Percentiles rank a stretch among this genome's conserved stretches.
phyloP scores from a whole-genome alignment of 2,113 vertebrate species.

The Plotosus lineatus region DNA sequence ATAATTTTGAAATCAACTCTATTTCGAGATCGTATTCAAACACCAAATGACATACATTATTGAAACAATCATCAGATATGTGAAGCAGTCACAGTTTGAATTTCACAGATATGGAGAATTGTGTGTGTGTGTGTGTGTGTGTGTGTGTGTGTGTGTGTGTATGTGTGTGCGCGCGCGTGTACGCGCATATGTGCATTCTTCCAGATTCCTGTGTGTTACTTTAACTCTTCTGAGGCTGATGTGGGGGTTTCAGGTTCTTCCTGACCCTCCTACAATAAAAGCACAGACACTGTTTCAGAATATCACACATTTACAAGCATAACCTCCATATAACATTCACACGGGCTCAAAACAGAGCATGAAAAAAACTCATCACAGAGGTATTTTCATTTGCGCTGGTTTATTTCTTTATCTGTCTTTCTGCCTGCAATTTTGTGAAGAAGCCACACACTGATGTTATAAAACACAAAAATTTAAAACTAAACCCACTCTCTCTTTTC shows the following conservation, averaged over 20 bases:
- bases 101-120: conserved; percentile 48
- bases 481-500: no score
- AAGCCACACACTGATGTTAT: no score
- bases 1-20: background rate
- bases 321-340: background rate
- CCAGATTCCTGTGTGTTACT: conserved; percentile 55
- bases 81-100: conserved; percentile 50
- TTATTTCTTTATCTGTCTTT: no score
- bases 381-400: no score
- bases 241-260: conserved; percentile 65
- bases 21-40: no score
- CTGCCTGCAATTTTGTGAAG: no score
- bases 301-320: background rate
- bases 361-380: no score
- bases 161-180: background rate
- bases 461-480: no score
- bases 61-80: conserved; percentile 55
- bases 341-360: background rate
- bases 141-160: conserved; percentile 6
- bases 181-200: background rate
- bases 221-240: conserved; percentile 68
- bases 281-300: background rate
- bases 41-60: conserved; percentile 52
- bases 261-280: conserved; percentile 66
- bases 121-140: conserved; percentile 21